Base-by-base conservation (phyloP, 2,797 vertebrate genomes). In the Chaunax sp. region DNA sequence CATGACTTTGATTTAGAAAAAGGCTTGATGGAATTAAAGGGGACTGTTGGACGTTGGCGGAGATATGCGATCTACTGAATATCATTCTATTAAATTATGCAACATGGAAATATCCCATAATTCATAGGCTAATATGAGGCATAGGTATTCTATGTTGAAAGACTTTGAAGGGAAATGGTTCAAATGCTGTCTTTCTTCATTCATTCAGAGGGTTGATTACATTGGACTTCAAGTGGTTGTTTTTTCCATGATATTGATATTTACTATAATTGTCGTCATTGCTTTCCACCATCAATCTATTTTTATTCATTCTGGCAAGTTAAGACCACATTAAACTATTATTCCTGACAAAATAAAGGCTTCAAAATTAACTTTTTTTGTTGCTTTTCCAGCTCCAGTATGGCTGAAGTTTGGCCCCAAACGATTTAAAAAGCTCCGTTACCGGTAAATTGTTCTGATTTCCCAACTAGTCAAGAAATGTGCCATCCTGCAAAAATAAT, bases 351-450 rank as follows among this genome's bases (percentile, higher is more conserved):
- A 19, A 56, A 55, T 33, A 15, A 59, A 43, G 28, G 28, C 15
- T 19, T 19, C 26, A 2, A 43, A 22, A 43, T 22, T 12, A 33
- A 19, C 15, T 23, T 56, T 47, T 5, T 18, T 20, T 54, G 37
- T 4, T 66, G 1, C 0, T 59, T 52, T 18, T 13, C 45, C 13
- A 50, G 15, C n/a, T 35, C 10, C 30, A 51, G 56, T 22, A 4
- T 41, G 40, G 19, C 19, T 51, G 12, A n/a, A 26, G 5, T n/a
- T n/a, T n/a, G n/a, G n/a, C n/a, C n/a, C n/a, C n/a, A n/a, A n/a
- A n/a, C n/a, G n/a, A n/a, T n/a, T n/a, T n/a, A n/a, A 55, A 65
- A 25, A 23, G 44, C n/a, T 28, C 20, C 56, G 6, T 20, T 26
- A 28, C 12, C 26, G 11, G 38, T n/a, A 45, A 13, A 38, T 16